Evolutionary conservation across 2,888 invertebrate genomes (phyloP), one percentile per base, ranked within the genome.

Genomic region (Dicyrtomina minuta): DNA sequence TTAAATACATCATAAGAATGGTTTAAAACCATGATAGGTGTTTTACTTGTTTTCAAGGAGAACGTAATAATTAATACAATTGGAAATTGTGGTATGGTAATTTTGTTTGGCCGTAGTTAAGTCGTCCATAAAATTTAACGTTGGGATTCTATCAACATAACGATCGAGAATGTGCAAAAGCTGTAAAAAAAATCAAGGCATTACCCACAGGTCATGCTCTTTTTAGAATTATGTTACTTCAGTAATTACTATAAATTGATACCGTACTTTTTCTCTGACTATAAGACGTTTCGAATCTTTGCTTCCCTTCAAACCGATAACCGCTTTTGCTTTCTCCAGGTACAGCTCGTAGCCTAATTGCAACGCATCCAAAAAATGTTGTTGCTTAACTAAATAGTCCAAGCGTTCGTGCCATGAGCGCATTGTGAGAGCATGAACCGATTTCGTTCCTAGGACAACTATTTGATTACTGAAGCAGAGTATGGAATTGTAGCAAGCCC

Each of bases 401-500:
- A 85, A 79, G 61, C 85, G 79, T 81, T 84, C 84, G 64, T 80
- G 80, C 85, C 85, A 85, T 2, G 81, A 81, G 39, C 84, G 79
- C 73, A 85, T 80, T 22, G 82, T 84, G 80, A 85, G 83, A 76
- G 82, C 83, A 79, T 72, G 91, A 86, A 77, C 90, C 71, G 85
- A 84, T 76, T 85, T 85, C 2, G 85, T 89, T 4, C 93, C 92
- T 61, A 91, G 82, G 59, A 90, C 80, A 64, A 90, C 82, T 68
- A 90, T 82, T 80, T 90, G 90, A 70, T 87, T 87, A 53, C 88
- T 88, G 79, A 87, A 86, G 76, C 86, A 87, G 44, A 87, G 84
- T 60, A 90, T 84, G 68, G 90, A 89, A 80, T 90, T 89, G 80
- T 90, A 90, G 80, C 90, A 90, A 0, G 90, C 90, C 73, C 87